A percentile compares a stretch with the other conserved stretches of the same genome.
Conservation (phyloP, 2,113 vertebrate genomes). For the Chloebia gouldiae region DNA sequence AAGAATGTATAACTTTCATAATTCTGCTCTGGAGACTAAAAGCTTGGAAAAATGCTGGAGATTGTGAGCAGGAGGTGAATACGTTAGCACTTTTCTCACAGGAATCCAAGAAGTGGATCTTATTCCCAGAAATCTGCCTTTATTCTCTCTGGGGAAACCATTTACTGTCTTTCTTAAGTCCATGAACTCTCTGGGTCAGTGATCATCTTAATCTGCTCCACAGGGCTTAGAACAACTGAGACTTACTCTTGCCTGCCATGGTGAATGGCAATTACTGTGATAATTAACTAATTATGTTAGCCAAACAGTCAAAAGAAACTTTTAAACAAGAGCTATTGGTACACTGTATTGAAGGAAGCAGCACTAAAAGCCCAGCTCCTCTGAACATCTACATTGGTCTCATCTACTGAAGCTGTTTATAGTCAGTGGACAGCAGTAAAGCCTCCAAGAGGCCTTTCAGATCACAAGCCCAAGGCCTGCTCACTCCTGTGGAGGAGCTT, state of each 20-base stretch:
- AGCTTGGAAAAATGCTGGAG: background rate
- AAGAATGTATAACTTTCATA: constrained; percentile 20
- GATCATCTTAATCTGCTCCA: background rate
- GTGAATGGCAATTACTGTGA: background rate
- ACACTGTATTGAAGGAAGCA: background rate
- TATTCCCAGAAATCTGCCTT: background rate
- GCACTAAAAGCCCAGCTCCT: background rate
- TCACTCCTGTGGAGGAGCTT: accelerated
- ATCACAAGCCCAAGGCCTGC: background rate
- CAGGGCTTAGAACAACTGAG: background rate
- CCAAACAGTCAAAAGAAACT: background rate
- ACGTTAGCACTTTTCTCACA: background rate
- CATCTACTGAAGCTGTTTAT: background rate
- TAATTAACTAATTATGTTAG: background rate
- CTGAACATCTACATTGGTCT: background rate
- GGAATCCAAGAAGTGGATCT: background rate
- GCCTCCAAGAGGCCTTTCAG: background rate
- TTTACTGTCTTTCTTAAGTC: background rate
- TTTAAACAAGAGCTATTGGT: background rate
- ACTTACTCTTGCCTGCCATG: background rate
- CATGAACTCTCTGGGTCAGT: background rate
- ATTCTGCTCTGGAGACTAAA: constrained; percentile 23
- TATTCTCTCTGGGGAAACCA: background rate
- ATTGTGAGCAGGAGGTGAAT: background rate
- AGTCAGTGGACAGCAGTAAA: background rate